Conservation (phyloP, 2,113 vertebrate genomes). For the Brachypodius melanocephalos region DNA sequence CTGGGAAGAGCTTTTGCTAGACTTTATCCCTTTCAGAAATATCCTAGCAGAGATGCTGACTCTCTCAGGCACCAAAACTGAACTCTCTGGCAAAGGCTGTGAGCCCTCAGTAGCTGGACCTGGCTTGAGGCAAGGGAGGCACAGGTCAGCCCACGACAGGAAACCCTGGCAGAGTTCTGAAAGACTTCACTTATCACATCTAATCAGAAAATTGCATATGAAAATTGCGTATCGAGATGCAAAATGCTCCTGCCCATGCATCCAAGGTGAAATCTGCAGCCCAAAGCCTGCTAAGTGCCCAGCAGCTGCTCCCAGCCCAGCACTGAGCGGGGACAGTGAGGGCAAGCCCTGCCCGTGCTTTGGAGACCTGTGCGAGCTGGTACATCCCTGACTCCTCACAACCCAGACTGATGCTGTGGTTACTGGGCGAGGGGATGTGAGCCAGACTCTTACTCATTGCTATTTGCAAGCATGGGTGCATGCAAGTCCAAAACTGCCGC, state of each 20-base stretch:
- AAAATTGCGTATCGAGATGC: background rate
- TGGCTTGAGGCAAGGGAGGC: background rate
- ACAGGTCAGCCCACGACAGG: background rate
- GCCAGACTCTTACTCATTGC: slow-evolving; percentile 52
- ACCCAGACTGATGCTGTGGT: background rate
- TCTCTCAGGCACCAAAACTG: background rate
- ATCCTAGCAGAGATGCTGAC: background rate
- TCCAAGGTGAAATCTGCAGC: background rate
- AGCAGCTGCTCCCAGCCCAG: background rate
- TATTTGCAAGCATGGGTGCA: slow-evolving; percentile 40
- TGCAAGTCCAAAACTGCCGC: background rate
- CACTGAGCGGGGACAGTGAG: accelerated
- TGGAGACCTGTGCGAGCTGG: background rate
- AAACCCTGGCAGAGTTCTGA: background rate
- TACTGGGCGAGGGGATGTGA: slow-evolving; percentile 24
- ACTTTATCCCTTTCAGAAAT: background rate
- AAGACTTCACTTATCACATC: background rate
- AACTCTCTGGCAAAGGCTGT: background rate
- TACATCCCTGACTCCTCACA: background rate
- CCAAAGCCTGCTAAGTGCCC: accelerated
- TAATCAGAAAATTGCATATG: background rate
- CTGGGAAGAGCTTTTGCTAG: background rate
- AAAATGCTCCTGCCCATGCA: background rate
- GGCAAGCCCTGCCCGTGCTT: accelerated
- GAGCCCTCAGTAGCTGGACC: background rate